Percentiles rank a stretch among this genome's conserved stretches.
Evolutionary conservation across 1,140 invertebrate genomes (phyloP).

Genomic region (Contarinia nasturtii): DNA sequence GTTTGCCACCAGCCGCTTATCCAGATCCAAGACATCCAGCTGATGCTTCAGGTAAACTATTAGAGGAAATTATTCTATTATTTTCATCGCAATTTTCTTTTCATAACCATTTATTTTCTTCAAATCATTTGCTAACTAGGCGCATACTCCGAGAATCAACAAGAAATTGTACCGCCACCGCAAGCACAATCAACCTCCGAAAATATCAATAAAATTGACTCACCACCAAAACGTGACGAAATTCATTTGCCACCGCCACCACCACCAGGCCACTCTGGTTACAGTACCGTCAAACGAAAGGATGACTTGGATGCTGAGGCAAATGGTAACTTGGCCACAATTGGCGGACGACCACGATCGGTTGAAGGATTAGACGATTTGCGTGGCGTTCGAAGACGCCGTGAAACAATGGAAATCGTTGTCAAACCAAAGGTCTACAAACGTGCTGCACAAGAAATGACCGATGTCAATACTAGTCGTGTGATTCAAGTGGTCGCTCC

Average conservation of each 20-base stretch:
- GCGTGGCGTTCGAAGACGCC: constrained; percentile 42
- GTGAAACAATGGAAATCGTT: constrained; percentile 37
- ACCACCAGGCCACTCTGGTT: constrained; percentile 50
- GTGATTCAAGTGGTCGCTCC: constrained; percentile 84
- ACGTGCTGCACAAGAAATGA: constrained; percentile 76
- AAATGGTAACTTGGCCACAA: constrained; percentile 56
- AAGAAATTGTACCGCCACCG: constrained; percentile 57
- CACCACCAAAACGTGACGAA: constrained; percentile 36
- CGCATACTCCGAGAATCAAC: constrained; percentile 61
- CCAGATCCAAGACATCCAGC: constrained; percentile 67
- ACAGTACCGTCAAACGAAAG: constrained; percentile 67
- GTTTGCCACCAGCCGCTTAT: constrained; percentile 53
- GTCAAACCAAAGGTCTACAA: constrained; percentile 56
- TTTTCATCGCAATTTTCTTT: too few species aligned
- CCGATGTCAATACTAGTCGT: constrained; percentile 76
- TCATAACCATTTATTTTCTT: too few species aligned
- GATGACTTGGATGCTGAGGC: constrained; percentile 39
- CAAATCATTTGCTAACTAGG: constrained; percentile 19
- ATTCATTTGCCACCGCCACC: constrained; percentile 62
- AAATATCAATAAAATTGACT: constrained; percentile 25
- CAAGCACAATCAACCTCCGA: constrained; percentile 37
- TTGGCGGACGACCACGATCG: constrained; percentile 65
- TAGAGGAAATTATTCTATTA: too few species aligned
- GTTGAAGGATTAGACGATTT: constrained; percentile 48
- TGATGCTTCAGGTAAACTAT: constrained; percentile 26